phyloP scores from a whole-genome alignment of 2,797 vertebrate genomes.

The Protosalanx chinensis region DNA sequence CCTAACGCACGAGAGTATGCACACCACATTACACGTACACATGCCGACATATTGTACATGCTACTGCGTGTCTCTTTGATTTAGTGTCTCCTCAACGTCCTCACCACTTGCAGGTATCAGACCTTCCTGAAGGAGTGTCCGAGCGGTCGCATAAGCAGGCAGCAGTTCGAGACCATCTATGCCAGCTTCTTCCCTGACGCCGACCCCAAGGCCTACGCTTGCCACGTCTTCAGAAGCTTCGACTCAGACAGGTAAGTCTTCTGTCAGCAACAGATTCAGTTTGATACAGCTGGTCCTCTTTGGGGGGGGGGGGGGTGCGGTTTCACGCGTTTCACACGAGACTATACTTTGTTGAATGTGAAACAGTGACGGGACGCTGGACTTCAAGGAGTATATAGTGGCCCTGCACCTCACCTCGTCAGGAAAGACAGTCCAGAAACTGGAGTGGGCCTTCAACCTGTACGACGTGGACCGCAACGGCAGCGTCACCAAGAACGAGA shows the following conservation, averaged over 20 bases:
- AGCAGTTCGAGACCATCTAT: slow-evolving; percentile 78
- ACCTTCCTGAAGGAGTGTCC: slow-evolving; percentile 77
- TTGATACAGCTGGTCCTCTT: too few relatives aligned
- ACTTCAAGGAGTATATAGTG: slow-evolving; percentile 79
- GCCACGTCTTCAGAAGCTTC: slow-evolving; percentile 82
- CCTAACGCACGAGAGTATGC: neutral
- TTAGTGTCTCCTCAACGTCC: neutral
- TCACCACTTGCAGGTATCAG: slow-evolving; percentile 65
- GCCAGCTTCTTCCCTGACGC: slow-evolving; percentile 76
- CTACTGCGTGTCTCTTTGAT: neutral
- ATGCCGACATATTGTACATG: neutral
- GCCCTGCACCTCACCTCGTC: slow-evolving; percentile 78
- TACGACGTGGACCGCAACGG: slow-evolving; percentile 58
- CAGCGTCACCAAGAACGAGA: slow-evolving; percentile 70
- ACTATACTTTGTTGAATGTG: neutral
- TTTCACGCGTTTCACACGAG: too few relatives aligned
- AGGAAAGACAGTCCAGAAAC: slow-evolving; percentile 70
- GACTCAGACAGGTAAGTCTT: slow-evolving; percentile 72
- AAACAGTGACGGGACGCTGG: slow-evolving; percentile 73
- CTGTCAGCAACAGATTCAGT: neutral
- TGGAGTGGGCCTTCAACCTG: slow-evolving; percentile 81
- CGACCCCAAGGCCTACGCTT: slow-evolving; percentile 74
- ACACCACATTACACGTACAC: neutral
- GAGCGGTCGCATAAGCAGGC: slow-evolving; percentile 66
- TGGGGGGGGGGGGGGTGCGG: too few relatives aligned